Percentiles rank a stretch among this genome's conserved stretches.
These are phyloP conservation scores for Mesocricetus auratus DNA, from an alignment of 2,113 vertebrate genomes.

Conservation along the genomic window DNA sequence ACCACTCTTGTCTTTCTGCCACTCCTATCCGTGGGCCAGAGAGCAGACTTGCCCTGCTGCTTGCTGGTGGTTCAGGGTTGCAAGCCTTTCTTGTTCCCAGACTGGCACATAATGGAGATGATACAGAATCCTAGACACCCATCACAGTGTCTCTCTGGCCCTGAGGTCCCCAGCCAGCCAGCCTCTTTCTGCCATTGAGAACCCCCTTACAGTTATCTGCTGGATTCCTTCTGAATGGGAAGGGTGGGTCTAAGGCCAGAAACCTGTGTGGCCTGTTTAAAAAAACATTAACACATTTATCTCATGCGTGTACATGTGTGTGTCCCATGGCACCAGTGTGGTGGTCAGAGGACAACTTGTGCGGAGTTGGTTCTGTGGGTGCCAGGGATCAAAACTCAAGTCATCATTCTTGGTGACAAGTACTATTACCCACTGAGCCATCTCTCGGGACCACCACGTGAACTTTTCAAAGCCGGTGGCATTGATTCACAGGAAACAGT, in stretches of 20 bases:
- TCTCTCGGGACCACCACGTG: neutral
- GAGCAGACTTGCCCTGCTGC: neutral
- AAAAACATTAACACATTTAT: neutral
- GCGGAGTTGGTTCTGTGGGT: too few relatives aligned
- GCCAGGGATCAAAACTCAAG: too few relatives aligned
- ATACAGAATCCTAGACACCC: neutral
- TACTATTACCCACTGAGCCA: neutral
- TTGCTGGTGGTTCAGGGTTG: neutral
- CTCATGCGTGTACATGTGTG: neutral
- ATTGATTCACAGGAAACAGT: slow-evolving; percentile 9
- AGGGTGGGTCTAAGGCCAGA: neutral
- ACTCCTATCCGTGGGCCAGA: too few relatives aligned
- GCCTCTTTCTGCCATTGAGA: neutral
- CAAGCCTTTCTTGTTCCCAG: neutral
- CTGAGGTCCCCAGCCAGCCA: neutral
- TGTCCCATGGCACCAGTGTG: neutral
- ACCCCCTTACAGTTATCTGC: neutral
- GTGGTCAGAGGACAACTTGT: neutral
- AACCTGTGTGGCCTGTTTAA: neutral
- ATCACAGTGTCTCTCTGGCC: neutral
- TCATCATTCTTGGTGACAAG: neutral
- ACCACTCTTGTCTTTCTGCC: neutral
- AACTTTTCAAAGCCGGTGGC: slow-evolving; percentile 13
- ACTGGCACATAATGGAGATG: neutral
- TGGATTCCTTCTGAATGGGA: slow-evolving; percentile 7